Percentiles rank a stretch among this genome's conserved stretches.
Evolutionary conservation across 2,797 vertebrate genomes (phyloP).

Genomic region (Halcyon badia): DNA sequence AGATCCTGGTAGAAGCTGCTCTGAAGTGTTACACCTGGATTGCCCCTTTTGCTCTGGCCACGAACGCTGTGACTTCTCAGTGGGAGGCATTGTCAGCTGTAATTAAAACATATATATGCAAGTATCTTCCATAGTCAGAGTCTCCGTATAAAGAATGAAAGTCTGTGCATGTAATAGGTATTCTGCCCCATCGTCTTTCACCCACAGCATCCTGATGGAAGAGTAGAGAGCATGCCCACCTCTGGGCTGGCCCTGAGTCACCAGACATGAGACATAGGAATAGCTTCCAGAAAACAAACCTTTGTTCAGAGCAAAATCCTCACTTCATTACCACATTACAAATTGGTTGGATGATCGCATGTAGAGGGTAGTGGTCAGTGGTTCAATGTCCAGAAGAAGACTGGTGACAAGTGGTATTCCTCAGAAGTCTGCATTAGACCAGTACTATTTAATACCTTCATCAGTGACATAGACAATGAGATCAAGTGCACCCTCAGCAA

Average conservation of each 20-base stretch:
- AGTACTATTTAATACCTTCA: background rate
- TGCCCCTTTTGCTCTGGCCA: background rate
- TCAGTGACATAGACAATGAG: background rate
- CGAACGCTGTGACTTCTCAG: background rate
- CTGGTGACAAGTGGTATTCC: fast-evolving
- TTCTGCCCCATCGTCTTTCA: background rate
- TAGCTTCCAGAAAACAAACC: background rate
- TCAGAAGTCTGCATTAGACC: fast-evolving
- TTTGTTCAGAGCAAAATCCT: background rate
- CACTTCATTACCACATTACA: background rate
- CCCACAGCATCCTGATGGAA: background rate
- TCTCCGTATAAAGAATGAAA: background rate
- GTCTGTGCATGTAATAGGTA: background rate
- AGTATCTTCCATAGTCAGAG: background rate
- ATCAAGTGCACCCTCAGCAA: background rate
- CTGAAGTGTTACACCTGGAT: background rate
- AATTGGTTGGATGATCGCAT: background rate
- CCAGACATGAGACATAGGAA: fast-evolving
- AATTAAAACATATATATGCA: background rate
- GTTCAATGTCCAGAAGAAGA: background rate
- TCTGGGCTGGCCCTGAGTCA: background rate
- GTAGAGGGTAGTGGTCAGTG: background rate
- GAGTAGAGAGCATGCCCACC: background rate
- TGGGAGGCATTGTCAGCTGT: fast-evolving
- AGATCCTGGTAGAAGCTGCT: background rate